Percentiles rank a stretch among this genome's conserved stretches.
Evolutionary conservation across 2,888 invertebrate species (phyloP).

Genomic region (Chrysolina americana): DNA sequence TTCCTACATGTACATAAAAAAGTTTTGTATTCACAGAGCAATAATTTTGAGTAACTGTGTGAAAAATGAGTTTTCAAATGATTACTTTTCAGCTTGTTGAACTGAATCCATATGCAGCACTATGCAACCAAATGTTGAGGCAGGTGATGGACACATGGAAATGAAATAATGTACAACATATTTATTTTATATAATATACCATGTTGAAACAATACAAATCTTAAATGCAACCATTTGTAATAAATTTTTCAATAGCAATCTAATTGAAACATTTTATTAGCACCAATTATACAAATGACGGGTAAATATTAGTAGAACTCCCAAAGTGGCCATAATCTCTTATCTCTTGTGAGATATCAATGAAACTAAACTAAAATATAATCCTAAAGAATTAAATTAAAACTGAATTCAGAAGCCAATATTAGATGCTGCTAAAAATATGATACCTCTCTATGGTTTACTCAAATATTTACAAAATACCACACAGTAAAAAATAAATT

Average conservation of each 20-base stretch:
- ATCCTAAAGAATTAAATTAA: background rate
- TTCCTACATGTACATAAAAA: too few species aligned
- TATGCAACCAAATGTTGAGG: slow-evolving; percentile 94
- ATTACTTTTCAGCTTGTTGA: slow-evolving; percentile 79
- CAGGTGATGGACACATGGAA: slow-evolving; percentile 77
- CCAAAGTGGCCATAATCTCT: slow-evolving; percentile 19
- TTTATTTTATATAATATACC: slow-evolving; percentile 54
- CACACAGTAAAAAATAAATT: slow-evolving; percentile 40
- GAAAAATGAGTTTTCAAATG: background rate
- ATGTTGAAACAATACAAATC: slow-evolving; percentile 45
- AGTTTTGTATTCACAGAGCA: too few species aligned
- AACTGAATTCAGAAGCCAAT: slow-evolving; percentile 12
- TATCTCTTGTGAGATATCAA: slow-evolving; percentile 20
- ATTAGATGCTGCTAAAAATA: slow-evolving; percentile 8
- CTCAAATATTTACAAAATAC: slow-evolving; percentile 29
- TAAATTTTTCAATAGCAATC: slow-evolving; percentile 34
- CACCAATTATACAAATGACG: slow-evolving; percentile 40
- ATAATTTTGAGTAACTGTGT: too few species aligned
- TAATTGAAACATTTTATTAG: slow-evolving; percentile 35
- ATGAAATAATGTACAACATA: slow-evolving; percentile 54
- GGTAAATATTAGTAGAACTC: background rate
- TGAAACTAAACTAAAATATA: slow-evolving; percentile 16
- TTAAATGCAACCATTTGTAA: slow-evolving; percentile 48
- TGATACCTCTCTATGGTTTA: slow-evolving; percentile 23
- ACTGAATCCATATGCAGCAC: slow-evolving; percentile 94